A percentile compares a stretch with the other conserved stretches of the same genome.
These are phyloP conservation scores for Ciconia nigra DNA, from an alignment of 2,797 vertebrate genomes.

Conservation along the genomic window DNA sequence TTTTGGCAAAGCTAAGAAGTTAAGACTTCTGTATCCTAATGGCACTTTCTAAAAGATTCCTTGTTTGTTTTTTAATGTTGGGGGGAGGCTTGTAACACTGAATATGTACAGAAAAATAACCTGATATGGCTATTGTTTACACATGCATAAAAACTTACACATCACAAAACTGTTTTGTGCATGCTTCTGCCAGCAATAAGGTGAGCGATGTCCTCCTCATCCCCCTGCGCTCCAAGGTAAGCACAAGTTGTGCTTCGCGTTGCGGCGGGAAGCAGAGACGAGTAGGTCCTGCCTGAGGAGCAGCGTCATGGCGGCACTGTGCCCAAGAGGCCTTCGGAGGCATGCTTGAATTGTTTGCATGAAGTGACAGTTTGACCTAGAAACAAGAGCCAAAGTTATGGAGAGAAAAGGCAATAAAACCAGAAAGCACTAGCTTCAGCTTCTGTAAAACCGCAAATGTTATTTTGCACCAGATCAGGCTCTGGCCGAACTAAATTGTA, in stretches of 20 bases:
- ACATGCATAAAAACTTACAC: not conserved
- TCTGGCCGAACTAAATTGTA: not conserved
- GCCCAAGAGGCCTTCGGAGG: not conserved
- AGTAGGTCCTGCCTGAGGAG: not conserved
- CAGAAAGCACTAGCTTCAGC: not conserved
- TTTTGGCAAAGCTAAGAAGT: not conserved
- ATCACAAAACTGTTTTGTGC: not conserved
- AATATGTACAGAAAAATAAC: not conserved
- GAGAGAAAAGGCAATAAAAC: not conserved
- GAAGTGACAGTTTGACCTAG: not conserved
- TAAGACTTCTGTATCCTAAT: not conserved
- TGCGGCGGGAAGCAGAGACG: fast-evolving
- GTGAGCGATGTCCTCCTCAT: not conserved
- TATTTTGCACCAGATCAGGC: not conserved
- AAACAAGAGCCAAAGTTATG: not conserved
- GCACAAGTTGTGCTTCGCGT: not conserved
- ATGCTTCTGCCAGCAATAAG: not conserved
- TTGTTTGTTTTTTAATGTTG: not conserved
- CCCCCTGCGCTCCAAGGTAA: not conserved
- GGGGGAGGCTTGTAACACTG: not conserved
- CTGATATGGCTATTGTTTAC: not conserved
- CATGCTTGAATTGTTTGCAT: not conserved
- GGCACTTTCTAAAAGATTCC: not conserved
- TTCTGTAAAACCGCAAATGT: not conserved
- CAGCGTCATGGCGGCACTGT: fast-evolving